Evolutionary conservation across 2,888 invertebrate genomes (phyloP), one percentile per base, ranked within the genome.

Genomic region (Trissolcus japonicus): DNA sequence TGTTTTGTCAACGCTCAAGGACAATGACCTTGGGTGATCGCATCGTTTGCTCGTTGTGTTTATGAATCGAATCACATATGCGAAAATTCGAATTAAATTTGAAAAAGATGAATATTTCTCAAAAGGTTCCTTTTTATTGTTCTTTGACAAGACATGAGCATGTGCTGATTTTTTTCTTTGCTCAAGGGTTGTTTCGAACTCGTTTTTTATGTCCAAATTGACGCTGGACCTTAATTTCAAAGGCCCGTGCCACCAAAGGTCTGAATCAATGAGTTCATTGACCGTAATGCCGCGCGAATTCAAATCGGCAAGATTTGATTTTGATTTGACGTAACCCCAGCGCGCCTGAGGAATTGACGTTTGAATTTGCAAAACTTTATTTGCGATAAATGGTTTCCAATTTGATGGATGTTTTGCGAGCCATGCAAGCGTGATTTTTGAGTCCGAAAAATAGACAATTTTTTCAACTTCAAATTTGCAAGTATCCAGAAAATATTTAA

Each of bases 251-350:
- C 59, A 59, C 59, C 59, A 59, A 2, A 59, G 0, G 1, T 25
- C 2, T 14, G 60, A 60, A 11, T 14, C 2, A 0, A n/a, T 4
- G 1, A 60, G 6, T 17, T 59, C 59, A 1, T 2, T 1, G 0
- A 19, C 13, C 0, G 16, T 0, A 2, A 59, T 59, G 0, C 62
- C 62, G 3, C 62, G 16, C 6, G 62, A 62, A 53, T 62, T 62
- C 9, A 62, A 21, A 41, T 62, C 62, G 7, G 62, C 53, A 1
- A 53, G 53, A 17, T 62, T 62, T 0, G 21, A 6, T 41, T 21
- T 41, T 14, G 62, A 62, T 11, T 53, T 53, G 4, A 62, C 16
- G n/a, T 62, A 25, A 0, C 40, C 43, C 62, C 62, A 62, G n/a
- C 7, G 4, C 0, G 16, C 25, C 0, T 53, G 19, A 0, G 41